A percentile compares a stretch with the other conserved stretches of the same genome.
Conservation (phyloP, 2,113 vertebrate genomes). For the Lethenteron reissneri region DNA sequence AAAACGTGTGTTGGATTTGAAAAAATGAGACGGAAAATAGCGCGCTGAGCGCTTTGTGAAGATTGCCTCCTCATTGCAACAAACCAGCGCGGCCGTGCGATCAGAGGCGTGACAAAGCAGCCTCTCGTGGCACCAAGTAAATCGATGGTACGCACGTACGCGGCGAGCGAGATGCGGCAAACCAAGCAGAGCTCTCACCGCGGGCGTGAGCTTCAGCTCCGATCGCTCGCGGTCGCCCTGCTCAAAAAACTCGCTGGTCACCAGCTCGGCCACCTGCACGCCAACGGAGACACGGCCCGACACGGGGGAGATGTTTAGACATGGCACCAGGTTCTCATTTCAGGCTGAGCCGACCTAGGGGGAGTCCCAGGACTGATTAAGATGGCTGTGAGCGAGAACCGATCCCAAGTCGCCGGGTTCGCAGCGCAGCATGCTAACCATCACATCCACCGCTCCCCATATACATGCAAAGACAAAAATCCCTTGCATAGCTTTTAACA, state of each 20-base stretch:
- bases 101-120: not conserved
- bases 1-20: slow-evolving; percentile 8
- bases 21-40: not conserved
- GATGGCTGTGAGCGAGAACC: no score
- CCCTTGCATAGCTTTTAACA: no score
- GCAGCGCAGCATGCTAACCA: no score
- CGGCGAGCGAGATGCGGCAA: not conserved
- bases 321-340: no score
- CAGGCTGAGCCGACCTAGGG: no score
- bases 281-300: not conserved
- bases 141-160: not conserved
- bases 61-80: slow-evolving; percentile 1
- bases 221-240: slow-evolving; percentile 89
- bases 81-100: not conserved
- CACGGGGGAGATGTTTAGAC: no score
- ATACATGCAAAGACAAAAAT: no score
- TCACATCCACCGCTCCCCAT: no score
- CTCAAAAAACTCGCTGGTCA: slow-evolving; percentile 95
- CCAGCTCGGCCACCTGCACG: slow-evolving; percentile 77
- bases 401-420: no score
- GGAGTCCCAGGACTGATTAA: no score
- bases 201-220: slow-evolving; percentile 86
- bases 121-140: not conserved
- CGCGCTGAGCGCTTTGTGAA: not conserved
- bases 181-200: slow-evolving; percentile 37